Evolutionary conservation across 1,140 invertebrate genomes (phyloP), one percentile per base, ranked within the genome.

Genomic region (Magallana gigas): DNA sequence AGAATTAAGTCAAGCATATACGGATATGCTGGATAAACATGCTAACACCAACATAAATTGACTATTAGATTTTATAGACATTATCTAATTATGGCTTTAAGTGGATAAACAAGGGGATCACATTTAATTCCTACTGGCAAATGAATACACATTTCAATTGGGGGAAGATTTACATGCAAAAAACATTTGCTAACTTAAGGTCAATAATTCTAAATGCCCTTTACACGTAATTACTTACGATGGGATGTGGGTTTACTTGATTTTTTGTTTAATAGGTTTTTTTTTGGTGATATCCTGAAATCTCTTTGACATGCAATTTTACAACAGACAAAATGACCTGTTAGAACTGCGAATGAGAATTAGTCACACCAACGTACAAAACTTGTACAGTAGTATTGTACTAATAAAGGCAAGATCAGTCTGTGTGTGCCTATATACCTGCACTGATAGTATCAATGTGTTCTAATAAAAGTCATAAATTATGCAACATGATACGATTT

Each of bases 311-410:
- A 76, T 76, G 68, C 68, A 76, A 8, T 11, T 76, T 76, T 18
- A 76, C 68, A 76, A 76, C 68, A 29, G 8, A 76, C 23, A 76
- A 76, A 12, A 76, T 76, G 29, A 29, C 68, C 36, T 18, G 36
- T 76, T 76, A 76, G 68, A 36, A 76, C 23, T 76, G 68, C 68
- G 9, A 9, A 76, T 76, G 68, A 76, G 23, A 76, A 76, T 76
- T 76, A 76, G 64, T 71, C 64, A 71, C n/a, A 71, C 64, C 18
- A 71, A 29, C 23, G 9, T 76, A 76, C 23, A 76, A 9, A 11
- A 29, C 18, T 23, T 71, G 64, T 48, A 48, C 36, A 48, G 36
- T 48, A 48, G 36, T 48, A 48, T 48, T 48, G 36, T 48, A 48
- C 36, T 48, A 4, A 48, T 48, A 48, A 48, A 48, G 36, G 36